Base-by-base conservation (phyloP, 2,797 vertebrate species). In the Microcaecilia unicolor region DNA sequence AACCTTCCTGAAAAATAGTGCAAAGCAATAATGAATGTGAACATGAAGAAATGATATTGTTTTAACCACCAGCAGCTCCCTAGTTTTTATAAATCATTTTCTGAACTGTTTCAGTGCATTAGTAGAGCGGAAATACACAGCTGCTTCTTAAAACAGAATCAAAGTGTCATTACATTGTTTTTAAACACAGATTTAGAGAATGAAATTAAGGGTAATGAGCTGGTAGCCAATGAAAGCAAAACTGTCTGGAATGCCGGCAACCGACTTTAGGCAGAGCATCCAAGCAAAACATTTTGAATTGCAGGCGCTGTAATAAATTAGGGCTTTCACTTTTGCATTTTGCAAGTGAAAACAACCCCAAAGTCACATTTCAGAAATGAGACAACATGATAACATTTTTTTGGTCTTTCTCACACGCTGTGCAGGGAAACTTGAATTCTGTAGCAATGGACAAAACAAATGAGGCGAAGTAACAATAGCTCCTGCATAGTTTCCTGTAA, bases 251-350 rank as follows among this genome's bases (percentile, higher is more conserved):
- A 83, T 77, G 63, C 56, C 65, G 66, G 64, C 82, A 72, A 78
- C 77, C 64, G 14, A 61, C 29, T 54, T 44, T 43, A 40, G 49
- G 44, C 44, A 25, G 31, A 38, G 45, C 52, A 60, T 81, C 79
- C 81, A 84, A 84, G 70, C 48, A 83, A 81, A 83, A 80, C 69
- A 83, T 74, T 73, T 80, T 79, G 72, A 74, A 77, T 79, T 77
- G 76, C 71, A 72, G 46, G 77, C 55, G 64, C 57, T 55, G 40
- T 68, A 73, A 81, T 77, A 81, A 81, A 83, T 84, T 79, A 72
- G 30, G 73, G 66, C 74, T 78, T 70, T 78, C 68, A 70, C 72
- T 60, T 81, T 77, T 74, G 66, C 71, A 46, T 73, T 76, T 72
- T 72, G 51, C 70, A 72, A 81, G 72, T 72, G 69, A 75, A 81